These are phyloP conservation scores for Cebus imitator DNA, from an alignment of 2,113 vertebrate species.

Conservation along the genomic window DNA sequence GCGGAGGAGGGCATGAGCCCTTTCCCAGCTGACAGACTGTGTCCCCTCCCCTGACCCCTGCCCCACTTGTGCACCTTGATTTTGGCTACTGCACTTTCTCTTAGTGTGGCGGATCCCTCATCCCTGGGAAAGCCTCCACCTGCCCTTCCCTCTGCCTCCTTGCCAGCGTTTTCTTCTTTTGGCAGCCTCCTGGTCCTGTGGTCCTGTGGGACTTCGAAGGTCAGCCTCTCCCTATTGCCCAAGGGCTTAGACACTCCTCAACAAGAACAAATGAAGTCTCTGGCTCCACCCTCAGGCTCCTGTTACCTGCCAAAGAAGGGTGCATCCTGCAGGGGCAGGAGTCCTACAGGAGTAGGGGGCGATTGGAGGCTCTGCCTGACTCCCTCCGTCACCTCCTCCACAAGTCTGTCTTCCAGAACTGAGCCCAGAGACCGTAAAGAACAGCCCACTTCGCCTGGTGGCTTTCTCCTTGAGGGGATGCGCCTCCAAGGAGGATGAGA, in stretches of 20 bases:
- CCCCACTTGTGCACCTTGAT: neutral
- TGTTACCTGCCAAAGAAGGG: neutral
- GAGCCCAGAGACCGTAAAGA: neutral
- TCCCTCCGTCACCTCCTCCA: accelerated
- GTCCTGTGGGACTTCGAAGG: neutral
- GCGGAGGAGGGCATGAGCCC: neutral
- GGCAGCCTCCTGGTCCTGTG: neutral
- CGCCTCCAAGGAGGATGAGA: neutral
- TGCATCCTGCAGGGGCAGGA: neutral
- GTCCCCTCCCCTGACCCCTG: neutral
- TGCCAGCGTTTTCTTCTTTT: neutral
- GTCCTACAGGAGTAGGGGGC: neutral
- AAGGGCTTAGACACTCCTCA: too few relatives aligned
- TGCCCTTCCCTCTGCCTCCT: too few relatives aligned
- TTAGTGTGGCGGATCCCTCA: neutral
- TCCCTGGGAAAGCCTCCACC: neutral
- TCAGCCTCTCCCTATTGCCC: neutral
- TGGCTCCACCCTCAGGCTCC: neutral
- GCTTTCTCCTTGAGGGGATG: neutral
- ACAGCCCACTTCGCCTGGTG: too few relatives aligned
- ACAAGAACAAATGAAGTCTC: neutral
- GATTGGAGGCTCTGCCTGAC: neutral
- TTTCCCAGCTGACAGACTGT: neutral
- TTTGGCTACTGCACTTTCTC: neutral
- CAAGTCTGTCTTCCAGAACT: neutral